phyloP scores from a whole-genome alignment of 2,888 invertebrate species.

The Eilema griseolum region DNA sequence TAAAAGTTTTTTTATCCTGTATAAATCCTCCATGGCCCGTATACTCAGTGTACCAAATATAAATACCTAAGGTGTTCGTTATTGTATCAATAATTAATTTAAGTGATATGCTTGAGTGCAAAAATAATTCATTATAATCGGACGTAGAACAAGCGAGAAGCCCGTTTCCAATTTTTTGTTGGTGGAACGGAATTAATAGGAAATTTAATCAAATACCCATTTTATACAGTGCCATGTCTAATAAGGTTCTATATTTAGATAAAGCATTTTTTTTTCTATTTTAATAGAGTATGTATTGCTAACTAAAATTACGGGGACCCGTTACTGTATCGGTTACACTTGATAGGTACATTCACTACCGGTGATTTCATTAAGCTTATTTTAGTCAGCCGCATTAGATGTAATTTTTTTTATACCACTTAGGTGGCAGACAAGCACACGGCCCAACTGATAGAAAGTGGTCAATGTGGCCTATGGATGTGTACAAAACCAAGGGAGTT shows the following conservation, averaged over 20 bases:
- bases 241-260: slow-evolving; percentile 23
- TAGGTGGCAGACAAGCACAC: too few species aligned
- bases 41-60: too few species aligned
- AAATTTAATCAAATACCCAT: slow-evolving; percentile 21
- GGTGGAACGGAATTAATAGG: slow-evolving; percentile 27
- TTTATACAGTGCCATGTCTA: slow-evolving; percentile 17
- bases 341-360: background rate
- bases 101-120: slow-evolving; percentile 6
- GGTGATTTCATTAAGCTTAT: background rate
- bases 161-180: slow-evolving; percentile 34
- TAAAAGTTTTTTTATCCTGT: too few species aligned
- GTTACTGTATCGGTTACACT: background rate
- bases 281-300: background rate
- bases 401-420: too few species aligned
- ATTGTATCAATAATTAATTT: slow-evolving; percentile 6
- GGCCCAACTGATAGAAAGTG: too few species aligned
- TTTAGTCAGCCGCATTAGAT: too few species aligned
- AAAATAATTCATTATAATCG: slow-evolving; percentile 17
- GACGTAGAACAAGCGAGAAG: slow-evolving; percentile 7
- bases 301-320: background rate
- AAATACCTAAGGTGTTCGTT: background rate
- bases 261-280: background rate
- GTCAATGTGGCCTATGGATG: too few species aligned
- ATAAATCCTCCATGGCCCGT: too few species aligned
- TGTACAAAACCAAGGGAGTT: too few species aligned